These are phyloP conservation scores for Ferdinandea cuprea DNA, from an alignment of 2,888 invertebrate species.

Conservation along the genomic window DNA sequence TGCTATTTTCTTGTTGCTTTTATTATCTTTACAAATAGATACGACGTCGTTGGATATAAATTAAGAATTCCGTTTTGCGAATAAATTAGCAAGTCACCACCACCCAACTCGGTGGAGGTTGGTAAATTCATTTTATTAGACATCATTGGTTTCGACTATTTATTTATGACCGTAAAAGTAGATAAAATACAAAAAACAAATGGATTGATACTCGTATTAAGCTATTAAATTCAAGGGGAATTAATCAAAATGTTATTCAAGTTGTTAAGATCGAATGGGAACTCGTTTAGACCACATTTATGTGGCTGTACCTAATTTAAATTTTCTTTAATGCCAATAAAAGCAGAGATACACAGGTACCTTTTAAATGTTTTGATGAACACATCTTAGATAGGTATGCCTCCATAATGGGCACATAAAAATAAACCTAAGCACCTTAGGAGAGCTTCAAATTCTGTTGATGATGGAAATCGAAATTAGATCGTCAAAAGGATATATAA, in stretches of 20 bases:
- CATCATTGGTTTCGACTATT: conserved; percentile 12
- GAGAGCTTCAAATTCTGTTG: conserved; percentile 44
- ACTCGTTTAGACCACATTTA: conserved; percentile 18
- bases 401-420: background rate
- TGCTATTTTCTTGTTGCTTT: background rate
- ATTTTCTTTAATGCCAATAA: conserved; percentile 11
- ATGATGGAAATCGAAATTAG: conserved; percentile 27
- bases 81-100: conserved; percentile 59
- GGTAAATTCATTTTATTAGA: conserved; percentile 46
- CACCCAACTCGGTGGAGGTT: background rate
- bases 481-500: no score
- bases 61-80: conserved; percentile 45
- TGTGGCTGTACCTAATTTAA: background rate
- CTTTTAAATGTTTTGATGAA: background rate
- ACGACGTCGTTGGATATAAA: conserved; percentile 6
- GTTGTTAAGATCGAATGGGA: conserved; percentile 10
- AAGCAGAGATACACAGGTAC: background rate
- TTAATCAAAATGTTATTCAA: conserved; percentile 52
- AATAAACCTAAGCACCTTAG: background rate
- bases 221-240: conserved; percentile 51
- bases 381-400: conserved; percentile 7
- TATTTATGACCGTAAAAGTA: conserved; percentile 18
- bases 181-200: conserved; percentile 40
- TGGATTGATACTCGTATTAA: conserved; percentile 41
- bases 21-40: no score